A percentile compares a stretch with the other conserved stretches of the same genome.
Conservation (phyloP, 2,888 invertebrate species). For the Athalia cordata region DNA sequence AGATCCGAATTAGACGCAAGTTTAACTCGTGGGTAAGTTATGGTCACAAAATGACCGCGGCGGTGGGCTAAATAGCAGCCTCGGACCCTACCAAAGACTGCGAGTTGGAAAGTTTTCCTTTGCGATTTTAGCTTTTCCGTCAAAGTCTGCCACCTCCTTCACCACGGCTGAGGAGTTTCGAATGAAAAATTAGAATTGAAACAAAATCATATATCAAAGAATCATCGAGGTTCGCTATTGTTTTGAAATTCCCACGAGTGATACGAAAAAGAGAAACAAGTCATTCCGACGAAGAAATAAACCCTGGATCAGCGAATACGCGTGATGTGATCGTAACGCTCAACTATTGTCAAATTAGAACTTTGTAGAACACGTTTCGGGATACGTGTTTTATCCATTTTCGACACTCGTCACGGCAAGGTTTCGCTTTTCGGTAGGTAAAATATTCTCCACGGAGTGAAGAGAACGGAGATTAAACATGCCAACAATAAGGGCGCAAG, state of each 20-base stretch:
- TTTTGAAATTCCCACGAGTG: constrained; percentile 9
- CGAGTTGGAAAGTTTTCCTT: constrained; percentile 26
- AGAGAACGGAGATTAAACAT: constrained; percentile 21
- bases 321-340: constrained; percentile 31
- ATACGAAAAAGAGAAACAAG: constrained; percentile 1
- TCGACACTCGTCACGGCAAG: neutral
- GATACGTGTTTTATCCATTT: constrained; percentile 21
- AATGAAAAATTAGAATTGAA: constrained; percentile 1
- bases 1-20: constrained; percentile 6
- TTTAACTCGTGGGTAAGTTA: constrained; percentile 7
- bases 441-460: neutral
- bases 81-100: constrained; percentile 11
- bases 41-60: constrained; percentile 1
- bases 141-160: neutral
- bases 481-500: neutral
- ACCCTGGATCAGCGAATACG: constrained; percentile 20
- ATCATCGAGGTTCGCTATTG: neutral
- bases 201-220: too few relatives aligned
- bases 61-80: too few relatives aligned
- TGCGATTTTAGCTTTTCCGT: constrained; percentile 1
- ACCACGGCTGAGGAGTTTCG: neutral
- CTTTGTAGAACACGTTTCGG: constrained; percentile 3
- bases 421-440: too few relatives aligned
- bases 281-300: constrained; percentile 19
- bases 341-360: neutral